Evolutionary conservation across 2,113 vertebrate genomes (phyloP).

Genomic region (Solea solea): DNA sequence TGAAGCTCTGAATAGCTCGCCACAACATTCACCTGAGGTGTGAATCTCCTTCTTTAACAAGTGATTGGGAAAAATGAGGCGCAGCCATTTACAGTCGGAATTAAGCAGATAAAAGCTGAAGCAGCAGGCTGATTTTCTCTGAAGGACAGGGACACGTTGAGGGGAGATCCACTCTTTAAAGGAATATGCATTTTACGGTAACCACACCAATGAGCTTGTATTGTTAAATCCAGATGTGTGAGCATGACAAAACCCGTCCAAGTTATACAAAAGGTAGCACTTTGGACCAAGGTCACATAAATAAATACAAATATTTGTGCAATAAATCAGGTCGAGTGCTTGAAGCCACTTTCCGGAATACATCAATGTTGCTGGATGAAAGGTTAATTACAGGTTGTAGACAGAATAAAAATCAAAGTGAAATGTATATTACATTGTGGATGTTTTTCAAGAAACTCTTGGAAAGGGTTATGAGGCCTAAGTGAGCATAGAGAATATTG

Average conservation of each 20-base stretch:
- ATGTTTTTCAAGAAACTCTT: not conserved
- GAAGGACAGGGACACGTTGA: constrained; percentile 20
- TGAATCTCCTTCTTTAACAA: constrained; percentile 28
- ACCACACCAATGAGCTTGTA: constrained; percentile 8
- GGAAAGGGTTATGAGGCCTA: not conserved
- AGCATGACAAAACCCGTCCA: constrained; percentile 9
- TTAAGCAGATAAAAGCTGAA: constrained; percentile 34
- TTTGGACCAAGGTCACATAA: constrained; percentile 13
- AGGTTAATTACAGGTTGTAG: not conserved
- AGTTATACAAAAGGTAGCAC: constrained; percentile 16
- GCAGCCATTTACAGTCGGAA: constrained; percentile 43
- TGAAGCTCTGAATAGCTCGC: constrained; percentile 1
- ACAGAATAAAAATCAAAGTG: not conserved
- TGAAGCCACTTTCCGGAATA: constrained; percentile 11
- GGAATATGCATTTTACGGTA: constrained; percentile 29
- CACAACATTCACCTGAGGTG: constrained; percentile 32
- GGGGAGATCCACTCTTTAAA: constrained; percentile 65
- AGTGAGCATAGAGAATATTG: constrained; percentile 1
- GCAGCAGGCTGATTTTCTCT: constrained; percentile 35
- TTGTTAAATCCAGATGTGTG: constrained; percentile 42
- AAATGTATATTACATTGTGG: not conserved
- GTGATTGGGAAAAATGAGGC: constrained; percentile 44
- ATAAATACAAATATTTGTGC: constrained; percentile 5
- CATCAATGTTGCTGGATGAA: not conserved
- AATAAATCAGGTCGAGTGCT: constrained; percentile 8